Base-by-base conservation (phyloP, 30 jellyfish, hydroid and myxozoan species). In the Aurelia aurita complex sp. Pacific region DNA sequence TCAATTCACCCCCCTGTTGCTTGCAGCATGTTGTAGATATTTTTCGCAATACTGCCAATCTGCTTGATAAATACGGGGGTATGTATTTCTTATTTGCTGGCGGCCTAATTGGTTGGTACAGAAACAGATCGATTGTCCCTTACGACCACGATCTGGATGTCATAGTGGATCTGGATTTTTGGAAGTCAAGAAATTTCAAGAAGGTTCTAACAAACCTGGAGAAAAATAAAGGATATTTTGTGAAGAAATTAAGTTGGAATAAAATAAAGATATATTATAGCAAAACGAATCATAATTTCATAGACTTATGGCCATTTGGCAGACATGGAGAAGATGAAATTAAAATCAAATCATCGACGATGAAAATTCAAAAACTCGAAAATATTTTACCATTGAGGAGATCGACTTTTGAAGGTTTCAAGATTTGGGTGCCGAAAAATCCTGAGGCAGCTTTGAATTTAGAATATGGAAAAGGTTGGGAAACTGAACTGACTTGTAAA, bases 1-100 rank as follows among this genome's bases (percentile, higher is more conserved):
- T 85, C 10, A 85, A 85, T 66, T 63, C 88, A 67, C 88, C 88
- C 59, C 94, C 94, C 59, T 85, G 94, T 43, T 85, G 94, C 55
- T 43, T 35, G 19, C 52, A 52, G 55, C 82, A 85, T 50, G 55
- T 85, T 16, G 38, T 85, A 1, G 88, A 74, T 14, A 73, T 85
- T 11, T 85, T 67, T 62, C 38, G 77, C 7, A 29, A 61, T 19
- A n/a, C 76, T 40, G 69, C 88, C 32, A 38, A 65, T 1, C 55
- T 19, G 43, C 46, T 85, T 13, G 40, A 5, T 15, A 14, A 29
- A 32, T 46, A 70, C 62, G 75, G 82, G 60, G 81, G 79, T 29
- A 66, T 54, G 54, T 79, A 85, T 57, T 85, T 73, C 35, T 64
- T 85, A 55, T 59, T 75, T 23, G 78, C 69, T 13, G 94, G 94